These are phyloP conservation scores for Microplitis demolitor DNA, from an alignment of 1,140 invertebrate species.

Conservation along the genomic window DNA sequence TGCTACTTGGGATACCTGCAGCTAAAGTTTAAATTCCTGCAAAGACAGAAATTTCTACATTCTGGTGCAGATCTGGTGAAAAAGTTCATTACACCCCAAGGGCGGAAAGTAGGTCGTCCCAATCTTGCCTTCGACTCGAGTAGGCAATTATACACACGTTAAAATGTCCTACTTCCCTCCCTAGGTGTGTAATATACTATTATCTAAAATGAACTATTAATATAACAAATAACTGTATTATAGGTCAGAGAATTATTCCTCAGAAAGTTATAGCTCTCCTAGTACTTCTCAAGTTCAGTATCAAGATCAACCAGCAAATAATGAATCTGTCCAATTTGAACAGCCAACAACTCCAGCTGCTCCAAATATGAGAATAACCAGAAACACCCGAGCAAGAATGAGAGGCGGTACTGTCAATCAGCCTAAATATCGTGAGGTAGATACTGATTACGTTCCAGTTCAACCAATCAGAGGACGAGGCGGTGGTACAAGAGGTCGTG, in stretches of 20 bases:
- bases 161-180: background rate
- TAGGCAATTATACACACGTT: background rate
- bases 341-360: conserved; percentile 58
- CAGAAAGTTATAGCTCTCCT: conserved; percentile 53
- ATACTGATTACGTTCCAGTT: conserved; percentile 51
- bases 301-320: conserved; percentile 44
- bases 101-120: no score
- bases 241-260: conserved; percentile 56
- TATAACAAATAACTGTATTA: conserved; percentile 22
- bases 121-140: no score
- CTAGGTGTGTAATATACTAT: no score
- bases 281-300: conserved; percentile 52
- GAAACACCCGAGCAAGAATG: conserved; percentile 59
- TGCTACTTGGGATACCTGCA: no score
- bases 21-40: no score
- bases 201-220: background rate
- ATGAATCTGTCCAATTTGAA: conserved; percentile 51
- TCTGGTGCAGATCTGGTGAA: no score
- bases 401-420: conserved; percentile 54
- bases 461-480: conserved; percentile 13
- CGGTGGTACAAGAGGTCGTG: conserved; percentile 56
- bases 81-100: no score
- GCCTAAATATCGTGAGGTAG: conserved; percentile 58
- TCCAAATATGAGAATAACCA: conserved; percentile 61
- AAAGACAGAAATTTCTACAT: no score